Evolutionary conservation across 2,113 vertebrate genomes (phyloP).

Genomic region (Candoia aspera): DNA sequence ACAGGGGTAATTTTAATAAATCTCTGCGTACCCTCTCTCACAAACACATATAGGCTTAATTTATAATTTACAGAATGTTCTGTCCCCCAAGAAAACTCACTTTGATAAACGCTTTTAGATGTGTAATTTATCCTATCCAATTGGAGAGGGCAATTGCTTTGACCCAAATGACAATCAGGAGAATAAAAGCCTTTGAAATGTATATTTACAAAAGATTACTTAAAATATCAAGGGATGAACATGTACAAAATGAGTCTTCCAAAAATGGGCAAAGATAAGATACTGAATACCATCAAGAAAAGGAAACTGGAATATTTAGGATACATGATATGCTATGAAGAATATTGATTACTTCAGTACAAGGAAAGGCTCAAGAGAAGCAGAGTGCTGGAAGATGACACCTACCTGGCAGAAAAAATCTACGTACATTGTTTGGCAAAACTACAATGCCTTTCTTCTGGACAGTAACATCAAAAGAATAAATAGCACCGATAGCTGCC

Average conservation of each 20-base stretch:
- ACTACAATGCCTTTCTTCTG: neutral
- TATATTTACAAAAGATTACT: neutral
- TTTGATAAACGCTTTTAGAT: neutral
- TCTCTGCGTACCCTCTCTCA: neutral
- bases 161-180: neutral
- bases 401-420: neutral
- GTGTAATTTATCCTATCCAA: neutral
- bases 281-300: neutral
- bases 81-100: neutral
- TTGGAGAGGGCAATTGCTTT: neutral
- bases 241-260: neutral
- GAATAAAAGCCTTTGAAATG: neutral
- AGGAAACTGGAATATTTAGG: neutral
- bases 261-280: neutral
- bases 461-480: neutral
- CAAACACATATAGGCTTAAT: neutral
- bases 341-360: neutral
- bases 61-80: neutral
- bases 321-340: neutral
- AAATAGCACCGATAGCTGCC: neutral
- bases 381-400: neutral
- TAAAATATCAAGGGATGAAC: neutral
- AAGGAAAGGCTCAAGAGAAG: neutral
- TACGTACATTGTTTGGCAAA: neutral
- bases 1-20: fast-evolving